Evolutionary conservation across 2,888 invertebrate genomes (phyloP).

Genomic region (Anthophora plumipes): DNA sequence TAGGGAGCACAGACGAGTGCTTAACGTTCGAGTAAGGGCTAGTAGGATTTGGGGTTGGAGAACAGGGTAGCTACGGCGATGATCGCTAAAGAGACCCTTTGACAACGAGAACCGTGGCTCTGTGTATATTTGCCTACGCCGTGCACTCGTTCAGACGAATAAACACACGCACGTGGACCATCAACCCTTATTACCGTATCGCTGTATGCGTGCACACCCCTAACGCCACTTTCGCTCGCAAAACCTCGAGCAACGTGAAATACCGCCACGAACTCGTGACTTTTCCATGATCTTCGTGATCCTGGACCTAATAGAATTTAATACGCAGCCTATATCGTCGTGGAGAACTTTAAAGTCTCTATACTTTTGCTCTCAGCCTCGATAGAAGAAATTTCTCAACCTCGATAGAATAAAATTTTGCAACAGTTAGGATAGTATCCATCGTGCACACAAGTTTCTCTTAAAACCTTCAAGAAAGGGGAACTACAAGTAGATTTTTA

Average conservation of each 20-base stretch:
- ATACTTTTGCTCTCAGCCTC: no score
- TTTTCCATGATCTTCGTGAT: neutral
- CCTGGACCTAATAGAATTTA: no score
- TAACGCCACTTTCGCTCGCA: neutral
- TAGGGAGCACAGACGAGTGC: neutral
- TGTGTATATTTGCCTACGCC: slow-evolving; percentile 49
- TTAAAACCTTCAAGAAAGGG: no score
- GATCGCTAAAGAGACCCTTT: slow-evolving; percentile 49
- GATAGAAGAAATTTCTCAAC: no score
- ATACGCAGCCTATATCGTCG: no score
- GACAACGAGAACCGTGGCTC: slow-evolving; percentile 38
- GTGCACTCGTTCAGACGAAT: slow-evolving; percentile 42
- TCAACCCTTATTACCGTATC: slow-evolving; percentile 28
- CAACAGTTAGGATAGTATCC: no score
- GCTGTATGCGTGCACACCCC: neutral
- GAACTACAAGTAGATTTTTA: no score
- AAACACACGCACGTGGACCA: slow-evolving; percentile 48
- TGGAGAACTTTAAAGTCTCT: no score
- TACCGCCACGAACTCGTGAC: slow-evolving; percentile 2
- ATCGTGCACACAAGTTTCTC: no score
- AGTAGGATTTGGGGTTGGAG: slow-evolving; percentile 56
- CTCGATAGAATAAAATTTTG: no score
- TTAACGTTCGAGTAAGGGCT: slow-evolving; percentile 25
- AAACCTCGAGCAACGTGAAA: neutral
- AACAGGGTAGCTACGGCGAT: slow-evolving; percentile 22